phyloP scores from a whole-genome alignment of 2,888 invertebrate genomes.

The Lordiphosa andalusiaca region DNA sequence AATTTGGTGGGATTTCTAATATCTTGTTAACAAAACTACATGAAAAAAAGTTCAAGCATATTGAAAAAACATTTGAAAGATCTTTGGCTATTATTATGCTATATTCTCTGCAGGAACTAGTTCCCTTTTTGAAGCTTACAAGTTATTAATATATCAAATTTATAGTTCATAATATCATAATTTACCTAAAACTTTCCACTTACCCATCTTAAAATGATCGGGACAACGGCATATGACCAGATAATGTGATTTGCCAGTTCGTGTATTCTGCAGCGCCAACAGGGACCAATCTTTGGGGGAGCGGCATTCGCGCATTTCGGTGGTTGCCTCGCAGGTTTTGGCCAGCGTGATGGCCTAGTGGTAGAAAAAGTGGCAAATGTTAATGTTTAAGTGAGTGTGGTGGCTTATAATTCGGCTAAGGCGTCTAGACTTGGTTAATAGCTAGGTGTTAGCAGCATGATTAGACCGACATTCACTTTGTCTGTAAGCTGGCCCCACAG shows the following conservation, averaged over 20 bases:
- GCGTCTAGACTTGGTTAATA: constrained; percentile 52
- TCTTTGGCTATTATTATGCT: too few species aligned
- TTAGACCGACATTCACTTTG: constrained; percentile 68
- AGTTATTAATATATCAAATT: too few species aligned
- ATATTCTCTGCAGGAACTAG: too few species aligned
- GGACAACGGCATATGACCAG: constrained; percentile 95
- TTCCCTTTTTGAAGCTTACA: background rate
- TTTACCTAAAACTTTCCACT: constrained; percentile 55
- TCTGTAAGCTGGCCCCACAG: constrained; percentile 14
- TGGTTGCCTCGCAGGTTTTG: constrained; percentile 96
- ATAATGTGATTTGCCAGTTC: constrained; percentile 96
- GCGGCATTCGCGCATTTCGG: constrained; percentile 93
- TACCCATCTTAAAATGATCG: constrained; percentile 90
- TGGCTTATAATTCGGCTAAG: constrained; percentile 10
- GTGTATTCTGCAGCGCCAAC: constrained; percentile 92
- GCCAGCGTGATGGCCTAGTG: constrained; percentile 90
- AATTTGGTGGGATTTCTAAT: too few species aligned
- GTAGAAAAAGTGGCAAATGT: constrained; percentile 7
- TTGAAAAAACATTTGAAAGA: too few species aligned
- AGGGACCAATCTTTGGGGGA: constrained; percentile 95
- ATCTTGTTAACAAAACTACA: too few species aligned
- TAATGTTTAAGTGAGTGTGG: background rate
- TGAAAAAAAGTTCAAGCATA: too few species aligned
- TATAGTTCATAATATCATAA: background rate
- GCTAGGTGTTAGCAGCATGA: constrained; percentile 25